A percentile compares a stretch with the other conserved stretches of the same genome.
Evolutionary conservation across 2,113 vertebrate genomes (phyloP).

Genomic region (Chrysochloris asiatica): DNA sequence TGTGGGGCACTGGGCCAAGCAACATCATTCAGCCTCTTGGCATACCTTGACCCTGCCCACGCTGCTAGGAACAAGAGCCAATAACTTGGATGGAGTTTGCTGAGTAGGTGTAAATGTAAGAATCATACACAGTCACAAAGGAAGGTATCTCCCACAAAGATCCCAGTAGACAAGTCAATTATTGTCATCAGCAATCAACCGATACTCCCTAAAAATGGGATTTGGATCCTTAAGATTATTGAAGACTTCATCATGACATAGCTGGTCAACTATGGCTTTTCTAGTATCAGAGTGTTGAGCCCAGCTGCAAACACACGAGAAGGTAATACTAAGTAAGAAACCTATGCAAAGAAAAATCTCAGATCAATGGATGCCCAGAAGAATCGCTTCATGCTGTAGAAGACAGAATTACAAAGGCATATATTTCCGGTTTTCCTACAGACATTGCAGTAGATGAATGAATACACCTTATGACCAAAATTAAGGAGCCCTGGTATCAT

Average conservation of each 20-base stretch:
- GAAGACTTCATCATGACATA: conserved; percentile 92
- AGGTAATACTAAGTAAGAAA: conserved; percentile 41
- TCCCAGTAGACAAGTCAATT: neutral
- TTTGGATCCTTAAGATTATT: conserved; percentile 91
- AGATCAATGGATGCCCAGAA: conserved; percentile 83
- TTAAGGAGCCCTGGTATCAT: no score
- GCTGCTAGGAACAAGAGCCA: no score
- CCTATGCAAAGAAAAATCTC: conserved; percentile 62
- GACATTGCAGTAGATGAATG: conserved; percentile 91
- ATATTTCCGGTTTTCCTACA: conserved; percentile 92
- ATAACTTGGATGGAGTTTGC: no score
- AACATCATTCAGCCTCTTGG: no score
- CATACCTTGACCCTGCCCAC: no score
- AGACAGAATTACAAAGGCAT: conserved; percentile 92
- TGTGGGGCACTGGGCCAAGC: no score
- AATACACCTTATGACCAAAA: conserved; percentile 90
- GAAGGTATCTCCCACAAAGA: neutral
- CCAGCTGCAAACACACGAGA: conserved; percentile 53
- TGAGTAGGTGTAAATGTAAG: neutral
- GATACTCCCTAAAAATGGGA: conserved; percentile 94
- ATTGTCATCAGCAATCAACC: conserved; percentile 65
- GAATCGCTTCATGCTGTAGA: conserved; percentile 94
- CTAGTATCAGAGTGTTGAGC: conserved; percentile 75
- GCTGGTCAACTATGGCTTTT: conserved; percentile 92
- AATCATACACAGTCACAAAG: neutral